Evolutionary conservation across 2,888 invertebrate species (phyloP).

Genomic region (Keiferia lycopersicella): DNA sequence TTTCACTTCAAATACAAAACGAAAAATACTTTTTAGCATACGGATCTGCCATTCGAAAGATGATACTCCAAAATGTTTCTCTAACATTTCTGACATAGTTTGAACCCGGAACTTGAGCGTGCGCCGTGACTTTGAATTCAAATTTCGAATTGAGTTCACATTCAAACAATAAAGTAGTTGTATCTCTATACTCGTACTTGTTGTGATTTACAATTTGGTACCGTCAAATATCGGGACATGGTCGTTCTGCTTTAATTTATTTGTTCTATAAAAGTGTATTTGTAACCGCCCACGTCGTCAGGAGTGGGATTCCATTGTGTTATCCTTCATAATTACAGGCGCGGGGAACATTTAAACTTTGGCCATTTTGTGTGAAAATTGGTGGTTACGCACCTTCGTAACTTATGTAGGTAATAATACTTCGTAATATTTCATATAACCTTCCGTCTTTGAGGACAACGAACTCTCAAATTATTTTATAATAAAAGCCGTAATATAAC

Average conservation of each 20-base stretch:
- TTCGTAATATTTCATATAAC: background rate
- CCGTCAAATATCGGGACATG: too few relatives aligned
- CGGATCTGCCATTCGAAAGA: background rate
- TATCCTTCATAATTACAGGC: background rate
- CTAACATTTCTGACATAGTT: background rate
- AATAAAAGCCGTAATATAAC: background rate
- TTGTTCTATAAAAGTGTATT: background rate
- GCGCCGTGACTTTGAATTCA: conserved; percentile 2
- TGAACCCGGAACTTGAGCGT: background rate
- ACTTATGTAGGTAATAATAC: too few relatives aligned
- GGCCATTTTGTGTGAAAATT: background rate
- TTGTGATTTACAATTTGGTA: too few relatives aligned
- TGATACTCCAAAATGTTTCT: background rate
- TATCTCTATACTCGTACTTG: background rate
- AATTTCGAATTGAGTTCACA: background rate
- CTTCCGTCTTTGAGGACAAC: background rate
- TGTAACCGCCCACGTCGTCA: background rate
- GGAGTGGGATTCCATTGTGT: background rate
- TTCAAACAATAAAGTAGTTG: background rate
- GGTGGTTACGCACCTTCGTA: too few relatives aligned
- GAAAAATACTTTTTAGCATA: background rate
- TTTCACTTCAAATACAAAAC: too few relatives aligned
- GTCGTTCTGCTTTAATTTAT: background rate
- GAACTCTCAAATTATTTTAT: background rate
- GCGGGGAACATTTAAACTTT: background rate